phyloP scores from a whole-genome alignment of 2,888 invertebrate genomes.

The Parnassius glacialis region DNA sequence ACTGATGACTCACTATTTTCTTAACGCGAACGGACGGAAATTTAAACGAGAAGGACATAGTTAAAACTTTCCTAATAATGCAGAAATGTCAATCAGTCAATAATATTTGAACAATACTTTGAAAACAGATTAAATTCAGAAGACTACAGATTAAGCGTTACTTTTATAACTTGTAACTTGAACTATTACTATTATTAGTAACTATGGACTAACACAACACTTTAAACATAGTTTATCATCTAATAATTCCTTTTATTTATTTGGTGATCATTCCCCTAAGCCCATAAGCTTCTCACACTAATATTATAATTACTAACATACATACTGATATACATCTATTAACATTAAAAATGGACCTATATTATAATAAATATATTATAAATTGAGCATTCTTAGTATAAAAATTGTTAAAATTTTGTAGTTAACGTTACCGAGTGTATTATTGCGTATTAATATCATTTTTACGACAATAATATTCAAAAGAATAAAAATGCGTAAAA shows the following conservation, averaged over 20 bases:
- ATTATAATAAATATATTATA: not conserved
- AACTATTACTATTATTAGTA: slow-evolving; percentile 25
- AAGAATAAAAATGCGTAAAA: no score
- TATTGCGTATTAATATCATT: no score
- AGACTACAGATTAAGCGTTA: slow-evolving; percentile 5
- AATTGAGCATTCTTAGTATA: slow-evolving; percentile 11
- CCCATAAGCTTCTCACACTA: slow-evolving; percentile 40
- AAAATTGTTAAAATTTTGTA: not conserved
- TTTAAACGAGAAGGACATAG: not conserved
- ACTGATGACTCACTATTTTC: no score
- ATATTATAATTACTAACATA: slow-evolving; percentile 46
- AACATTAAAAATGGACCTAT: slow-evolving; percentile 10
- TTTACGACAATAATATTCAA: no score
- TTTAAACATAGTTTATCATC: slow-evolving; percentile 43
- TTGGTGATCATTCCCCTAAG: slow-evolving; percentile 50
- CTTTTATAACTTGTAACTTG: slow-evolving; percentile 6
- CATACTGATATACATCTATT: slow-evolving; percentile 48
- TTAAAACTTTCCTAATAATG: slow-evolving; percentile 10
- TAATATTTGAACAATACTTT: slow-evolving; percentile 14
- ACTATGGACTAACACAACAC: slow-evolving; percentile 43
- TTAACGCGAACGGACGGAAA: no score
- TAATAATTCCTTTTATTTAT: slow-evolving; percentile 50
- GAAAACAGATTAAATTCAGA: slow-evolving; percentile 9
- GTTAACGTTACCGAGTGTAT: no score
- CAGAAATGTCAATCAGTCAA: slow-evolving; percentile 17